Evolutionary conservation across 2,888 invertebrate genomes (phyloP), one percentile per base, ranked within the genome.

Genomic region (Hofmannophila pseudospretella): DNA sequence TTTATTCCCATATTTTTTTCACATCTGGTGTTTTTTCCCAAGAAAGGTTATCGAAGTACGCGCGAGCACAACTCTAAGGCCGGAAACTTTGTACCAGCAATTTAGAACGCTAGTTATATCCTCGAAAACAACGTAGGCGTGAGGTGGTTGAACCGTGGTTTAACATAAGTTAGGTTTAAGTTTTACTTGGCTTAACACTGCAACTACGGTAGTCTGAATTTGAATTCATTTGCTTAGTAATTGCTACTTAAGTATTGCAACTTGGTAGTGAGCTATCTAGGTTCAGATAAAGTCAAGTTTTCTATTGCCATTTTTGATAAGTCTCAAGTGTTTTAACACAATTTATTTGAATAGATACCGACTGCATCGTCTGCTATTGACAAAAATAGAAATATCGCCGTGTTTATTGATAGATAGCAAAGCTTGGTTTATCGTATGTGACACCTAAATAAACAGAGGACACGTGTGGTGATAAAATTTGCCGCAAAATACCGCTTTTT

Each of bases 111-210:
- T 47, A 49, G 47, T 47, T 51, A 49, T 38, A 56, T 62, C 55
- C 50, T 55, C 42, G 56, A 54, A 61, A 67, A 66, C 46, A 45
- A 51, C 61, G 63, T 71, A 60, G 64, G 64, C 59, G 68, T 43
- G 51, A 65, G 70, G 72, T 75, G 42, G 38, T 49, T 68, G 73
- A 72, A 68, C 73, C 51, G 49, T 33, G 13, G 23, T 7, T 32
- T 33, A 23, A 33, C 32, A 13, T 33, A 32, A 33, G 23, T 30
- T 27, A 33, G 23, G 25, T 27, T 11, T 5, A 22, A 22, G 9
- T 12, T 27, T 45, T 34, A 42, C 45, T 46, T 39, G 38, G 37
- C 32, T 34, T 27, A 25, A 33, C 38, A 38, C 37, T 35, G 39
- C 34, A 39, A 34, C 16, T 16, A 16, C 16, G 5, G 42, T 38